Conservation (phyloP, 2,113 vertebrate genomes). For the Thymallus thymallus region DNA sequence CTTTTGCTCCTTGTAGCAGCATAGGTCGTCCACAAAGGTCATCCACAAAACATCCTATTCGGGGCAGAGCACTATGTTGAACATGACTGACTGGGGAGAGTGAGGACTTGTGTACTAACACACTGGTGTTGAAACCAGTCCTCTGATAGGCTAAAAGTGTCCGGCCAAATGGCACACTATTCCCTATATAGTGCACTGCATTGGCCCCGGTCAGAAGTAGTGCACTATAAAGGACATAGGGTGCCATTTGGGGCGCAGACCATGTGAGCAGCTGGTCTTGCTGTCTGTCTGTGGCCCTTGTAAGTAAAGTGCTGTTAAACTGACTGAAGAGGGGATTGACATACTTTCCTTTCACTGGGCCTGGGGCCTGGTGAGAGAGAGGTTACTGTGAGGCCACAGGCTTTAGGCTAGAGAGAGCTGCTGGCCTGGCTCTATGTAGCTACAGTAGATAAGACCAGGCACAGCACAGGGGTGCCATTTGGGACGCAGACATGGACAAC, state of each 20-base stretch:
- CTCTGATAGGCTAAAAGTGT: neutral
- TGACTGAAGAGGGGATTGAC: constrained; percentile 2
- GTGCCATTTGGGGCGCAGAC: too few relatives aligned
- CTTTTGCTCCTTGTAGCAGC: too few relatives aligned
- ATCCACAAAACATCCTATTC: too few relatives aligned
- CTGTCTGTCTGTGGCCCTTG: neutral
- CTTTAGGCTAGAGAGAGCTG: neutral
- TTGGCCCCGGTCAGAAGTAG: too few relatives aligned
- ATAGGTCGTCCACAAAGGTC: too few relatives aligned
- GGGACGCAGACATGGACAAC: too few relatives aligned
- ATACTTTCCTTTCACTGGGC: neutral
- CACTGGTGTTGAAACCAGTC: neutral
- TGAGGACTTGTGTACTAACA: too few relatives aligned
- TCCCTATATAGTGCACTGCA: too few relatives aligned
- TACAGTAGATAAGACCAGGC: neutral
- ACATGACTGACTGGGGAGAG: neutral
- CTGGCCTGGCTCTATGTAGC: neutral
- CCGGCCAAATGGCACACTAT: too few relatives aligned
- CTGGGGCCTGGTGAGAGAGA: neutral
- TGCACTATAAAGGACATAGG: too few relatives aligned
- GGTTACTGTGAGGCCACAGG: neutral
- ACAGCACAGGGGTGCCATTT: neutral
- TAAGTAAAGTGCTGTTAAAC: neutral
- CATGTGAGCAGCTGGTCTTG: neutral
- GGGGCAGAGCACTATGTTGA: neutral